Base-by-base conservation (phyloP, 2,888 invertebrate genomes). In the Buathra laborator region DNA sequence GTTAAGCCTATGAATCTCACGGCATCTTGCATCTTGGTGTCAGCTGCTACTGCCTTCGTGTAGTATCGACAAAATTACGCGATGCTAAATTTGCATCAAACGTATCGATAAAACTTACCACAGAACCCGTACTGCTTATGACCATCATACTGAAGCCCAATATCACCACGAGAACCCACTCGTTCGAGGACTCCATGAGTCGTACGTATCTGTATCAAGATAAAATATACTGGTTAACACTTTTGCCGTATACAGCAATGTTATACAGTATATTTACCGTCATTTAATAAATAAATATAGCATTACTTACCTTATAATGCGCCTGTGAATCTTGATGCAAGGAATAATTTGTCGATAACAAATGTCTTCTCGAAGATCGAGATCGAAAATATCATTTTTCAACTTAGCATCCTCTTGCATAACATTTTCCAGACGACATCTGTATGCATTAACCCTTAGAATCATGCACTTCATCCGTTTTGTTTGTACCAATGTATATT, bases 301-400 rank as follows among this genome's bases (percentile, higher is more conserved):
- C 9, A 16, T 51, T 53, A 16, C 46, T 75, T 37, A 75, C 75
- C 32, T 2, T 43, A 75, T 64, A 29, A 43, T 43, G 2, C 32
- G 46, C 16, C 62, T 75, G 64, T 75, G 75, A 6, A 62, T 46
- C 51, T 76, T 32, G 32, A 76, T 48, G 29, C 75, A 76, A 7
- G 44, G 12, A 14, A 66, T 64, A 44, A 76, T 32, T 12, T 76
- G 14, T 9, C 44, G n/a, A 32, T 76, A 76, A 51, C 48, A 24
- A 12, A 51, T 10, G n/a, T 70, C 70, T 24, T 70, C 48, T 3
- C n/a, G 10, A 14, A 4, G 24, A 16, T 48, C n/a, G 7, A 48
- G 32, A n/a, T 48, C 9, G 1, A 70, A 29, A 1, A 6, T 10
- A 9, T 9, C 12, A 14, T 70, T 10, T 10, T 19, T 24, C 12